Evolutionary conservation across 23 tunicate genomes (phyloP), one percentile per base, ranked within the genome.

Genomic region (Ciona savignyi): DNA sequence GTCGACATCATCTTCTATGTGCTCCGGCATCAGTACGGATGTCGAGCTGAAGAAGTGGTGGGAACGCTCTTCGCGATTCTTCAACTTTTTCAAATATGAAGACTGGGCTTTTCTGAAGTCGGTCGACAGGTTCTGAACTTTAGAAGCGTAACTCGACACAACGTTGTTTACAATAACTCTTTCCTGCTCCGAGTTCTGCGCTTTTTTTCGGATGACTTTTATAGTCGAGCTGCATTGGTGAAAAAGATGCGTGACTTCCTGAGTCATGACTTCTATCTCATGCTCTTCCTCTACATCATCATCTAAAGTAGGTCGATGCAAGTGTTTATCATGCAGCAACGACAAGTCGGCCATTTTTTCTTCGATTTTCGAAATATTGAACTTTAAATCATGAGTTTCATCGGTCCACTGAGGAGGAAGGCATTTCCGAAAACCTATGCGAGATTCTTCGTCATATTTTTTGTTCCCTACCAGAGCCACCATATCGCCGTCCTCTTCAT

Each of bases 241-340:
- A 73, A 81, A 82, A 3, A 70, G 19, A 27, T 90, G 90, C 19
- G 97, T 84, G 25, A 90, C 79, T 75, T 90, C 97, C 70, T 81
- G 83, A 0, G 97, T 90, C 32, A 78, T 32, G 11, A 83, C 77
- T 70, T 90, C 97, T 34, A 90, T 84, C 2, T 56, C 83, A 9
- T 90, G 86, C 63, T 90, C 97, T 79, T 90, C 97, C 32, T 90
- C 97, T 64, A 68, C 68, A 1, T 63, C 71, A 60, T 90, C 90
- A 79, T 90, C 97, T 25, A 90, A 76, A 0, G 90, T 84, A 21
- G 97, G 97, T 20, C 97, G 70, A 25, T 80, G 83, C 32, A 90
- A 56, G 75, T 83, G 97, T 32, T 76, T 82, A 25, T 84, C 93
- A 75, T 90, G 97, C 35, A 72, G 34, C 29, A 64, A 29, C 3